Evolutionary conservation across 2,113 vertebrate species (phyloP).

Genomic region (Bos taurus): ARS-UCD2.0 NC_037336.1:14485501-14486000

Average conservation of each 20-base stretch:
- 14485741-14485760: background rate
- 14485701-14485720: background rate
- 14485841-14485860: too few species aligned
- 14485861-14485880: too few species aligned
- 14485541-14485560: background rate
- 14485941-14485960: too few species aligned
- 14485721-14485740: background rate
- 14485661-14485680: background rate
- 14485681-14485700: background rate
- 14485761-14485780: background rate
- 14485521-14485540: background rate
- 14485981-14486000: too few species aligned
- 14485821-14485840: too few species aligned
- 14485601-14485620: background rate
- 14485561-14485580: background rate
- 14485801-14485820: background rate
- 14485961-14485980: too few species aligned
- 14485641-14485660: background rate
- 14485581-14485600: background rate
- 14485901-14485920: too few species aligned
- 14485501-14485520: background rate
- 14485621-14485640: background rate
- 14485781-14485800: background rate
- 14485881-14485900: too few species aligned
- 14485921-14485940: too few species aligned